These are phyloP conservation scores for Pardosa pseudoannulata DNA, from an alignment of 2,888 invertebrate species.

Conservation along the genomic window DNA sequence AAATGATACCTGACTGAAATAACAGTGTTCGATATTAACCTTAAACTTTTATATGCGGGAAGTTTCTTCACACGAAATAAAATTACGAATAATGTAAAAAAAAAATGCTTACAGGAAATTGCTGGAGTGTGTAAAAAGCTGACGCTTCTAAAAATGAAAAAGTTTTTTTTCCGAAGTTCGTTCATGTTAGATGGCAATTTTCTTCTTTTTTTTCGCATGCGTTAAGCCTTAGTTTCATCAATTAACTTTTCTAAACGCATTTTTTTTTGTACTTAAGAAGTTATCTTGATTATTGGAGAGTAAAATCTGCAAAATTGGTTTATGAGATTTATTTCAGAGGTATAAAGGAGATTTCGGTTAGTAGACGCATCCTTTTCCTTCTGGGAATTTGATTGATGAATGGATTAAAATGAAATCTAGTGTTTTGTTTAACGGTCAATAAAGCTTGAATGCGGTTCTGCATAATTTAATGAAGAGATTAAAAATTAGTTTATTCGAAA, in stretches of 20 bases:
- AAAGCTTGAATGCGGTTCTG: no score
- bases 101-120: slow-evolving; percentile 34
- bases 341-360: slow-evolving; percentile 21
- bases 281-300: slow-evolving; percentile 43
- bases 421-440: no score
- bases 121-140: slow-evolving; percentile 47
- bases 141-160: slow-evolving; percentile 39
- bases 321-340: slow-evolving; percentile 30
- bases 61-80: slow-evolving; percentile 18
- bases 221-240: slow-evolving; percentile 25
- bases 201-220: neutral
- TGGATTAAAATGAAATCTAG: no score
- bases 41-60: slow-evolving; percentile 1
- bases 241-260: slow-evolving; percentile 57
- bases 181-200: neutral
- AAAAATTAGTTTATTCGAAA: no score
- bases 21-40: slow-evolving; percentile 21
- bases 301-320: slow-evolving; percentile 38
- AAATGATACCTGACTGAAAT: neutral
- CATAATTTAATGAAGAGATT: no score
- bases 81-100: slow-evolving; percentile 28
- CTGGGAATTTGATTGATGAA: no score
- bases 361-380: slow-evolving; percentile 21
- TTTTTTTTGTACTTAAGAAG: slow-evolving; percentile 15
- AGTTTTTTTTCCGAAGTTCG: neutral